Conservation (phyloP, 2,113 vertebrate genomes). For the Passer domesticus region DNA sequence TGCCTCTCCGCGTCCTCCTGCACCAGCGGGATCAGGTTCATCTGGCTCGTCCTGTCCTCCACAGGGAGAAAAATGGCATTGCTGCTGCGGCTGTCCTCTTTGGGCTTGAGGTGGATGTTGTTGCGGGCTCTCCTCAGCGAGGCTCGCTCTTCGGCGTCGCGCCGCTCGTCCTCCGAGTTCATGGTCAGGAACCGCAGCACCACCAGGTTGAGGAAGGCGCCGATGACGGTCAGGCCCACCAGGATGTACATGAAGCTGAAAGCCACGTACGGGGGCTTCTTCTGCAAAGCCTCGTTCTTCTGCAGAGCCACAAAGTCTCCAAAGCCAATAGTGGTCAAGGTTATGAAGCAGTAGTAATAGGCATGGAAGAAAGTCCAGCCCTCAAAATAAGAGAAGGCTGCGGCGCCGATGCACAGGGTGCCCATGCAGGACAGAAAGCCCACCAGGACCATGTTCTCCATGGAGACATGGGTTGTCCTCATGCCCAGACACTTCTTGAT, state of each 20-base stretch:
- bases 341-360: constrained; percentile 98
- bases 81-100: constrained; percentile 68
- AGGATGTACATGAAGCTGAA: constrained; percentile 99
- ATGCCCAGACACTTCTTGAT: constrained; percentile 87
- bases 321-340: constrained; percentile 96
- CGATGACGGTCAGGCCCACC: constrained; percentile 91
- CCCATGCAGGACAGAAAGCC: constrained; percentile 92
- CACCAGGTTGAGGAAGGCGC: constrained; percentile 95
- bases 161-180: constrained; percentile 85
- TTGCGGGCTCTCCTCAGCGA: constrained; percentile 74
- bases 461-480: constrained; percentile 85
- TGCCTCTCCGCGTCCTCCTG: constrained; percentile 68
- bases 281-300: constrained; percentile 93
- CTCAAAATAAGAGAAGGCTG: constrained; percentile 92
- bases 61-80: constrained; percentile 82
- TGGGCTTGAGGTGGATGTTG: constrained; percentile 64
- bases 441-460: constrained; percentile 95
- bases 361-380: constrained; percentile 97
- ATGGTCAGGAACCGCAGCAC: constrained; percentile 94
- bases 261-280: constrained; percentile 90
- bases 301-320: constrained; percentile 97
- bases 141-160: constrained; percentile 83
- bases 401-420: constrained; percentile 89
- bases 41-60: constrained; percentile 86
- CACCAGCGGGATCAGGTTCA: constrained; percentile 85